Evolutionary conservation across 1,140 invertebrate species (phyloP).

Genomic region (Diachasmimorpha longicaudata): DNA sequence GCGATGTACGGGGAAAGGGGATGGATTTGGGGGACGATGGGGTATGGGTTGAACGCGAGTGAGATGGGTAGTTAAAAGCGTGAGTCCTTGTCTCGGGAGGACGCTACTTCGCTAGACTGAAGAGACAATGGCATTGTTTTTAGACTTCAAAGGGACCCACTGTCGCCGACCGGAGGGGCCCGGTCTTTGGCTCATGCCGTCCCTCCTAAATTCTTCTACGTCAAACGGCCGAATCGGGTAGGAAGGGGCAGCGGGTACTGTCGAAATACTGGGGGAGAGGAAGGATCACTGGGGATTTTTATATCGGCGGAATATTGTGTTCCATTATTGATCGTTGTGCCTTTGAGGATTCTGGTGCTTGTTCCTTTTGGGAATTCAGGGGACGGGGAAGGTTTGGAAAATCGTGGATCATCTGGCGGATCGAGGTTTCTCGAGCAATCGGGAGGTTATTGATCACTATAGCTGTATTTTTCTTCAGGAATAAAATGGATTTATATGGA

Average conservation of each 20-base stretch:
- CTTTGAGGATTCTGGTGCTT: too few relatives aligned
- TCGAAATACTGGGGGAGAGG: background rate
- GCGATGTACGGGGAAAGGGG: too few relatives aligned
- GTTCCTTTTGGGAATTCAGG: too few relatives aligned
- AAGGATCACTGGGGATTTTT: background rate
- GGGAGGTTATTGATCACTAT: too few relatives aligned
- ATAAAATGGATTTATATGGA: too few relatives aligned
- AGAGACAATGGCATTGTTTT: conserved; percentile 66
- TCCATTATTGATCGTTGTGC: background rate
- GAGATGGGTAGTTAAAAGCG: conserved; percentile 33
- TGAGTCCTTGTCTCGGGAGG: conserved; percentile 20
- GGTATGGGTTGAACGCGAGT: conserved; percentile 31
- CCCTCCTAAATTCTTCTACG: conserved; percentile 65
- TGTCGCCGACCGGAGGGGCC: conserved; percentile 56
- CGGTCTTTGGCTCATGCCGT: conserved; percentile 56
- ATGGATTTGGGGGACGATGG: too few relatives aligned
- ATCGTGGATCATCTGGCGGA: too few relatives aligned
- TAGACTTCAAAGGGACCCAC: conserved; percentile 61
- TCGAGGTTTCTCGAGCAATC: too few relatives aligned
- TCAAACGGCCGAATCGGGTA: conserved; percentile 17
- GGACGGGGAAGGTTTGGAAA: too few relatives aligned
- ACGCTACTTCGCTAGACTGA: conserved; percentile 58
- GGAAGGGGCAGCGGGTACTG: background rate
- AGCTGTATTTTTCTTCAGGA: too few relatives aligned
- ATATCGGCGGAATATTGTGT: background rate